Evolutionary conservation across 2,888 invertebrate species (phyloP), one percentile per base, ranked within the genome.

Genomic region (Ormyrus labotus): DNA sequence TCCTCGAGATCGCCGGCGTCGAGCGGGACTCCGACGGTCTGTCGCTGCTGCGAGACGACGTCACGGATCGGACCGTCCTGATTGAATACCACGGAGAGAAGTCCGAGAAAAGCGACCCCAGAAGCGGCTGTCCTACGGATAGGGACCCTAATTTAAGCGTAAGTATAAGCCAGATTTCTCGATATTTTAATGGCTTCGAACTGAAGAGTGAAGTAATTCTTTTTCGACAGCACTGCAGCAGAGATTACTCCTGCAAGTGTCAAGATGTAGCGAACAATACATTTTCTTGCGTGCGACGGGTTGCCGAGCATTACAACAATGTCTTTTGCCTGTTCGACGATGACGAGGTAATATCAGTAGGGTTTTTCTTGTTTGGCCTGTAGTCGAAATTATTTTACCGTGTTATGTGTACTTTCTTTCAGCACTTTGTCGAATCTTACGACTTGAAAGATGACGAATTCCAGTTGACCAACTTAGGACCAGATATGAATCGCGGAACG

Each of bases 261-360:
- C 95, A 97, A 88, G 97, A 98, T 90, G 91, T 94, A 0, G 92
- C 90, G 85, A 98, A 98, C 89, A 98, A 98, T 88, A 96, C 97
- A 0, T 98, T 94, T 87, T 92, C 92, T 0, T 98, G 97, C 87
- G 87, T 97, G n/a, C 91, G 96, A 51, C 93, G 94, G 85, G 89
- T 96, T 68, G 92, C 93, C 0, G 86, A 91, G 0, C 84, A 89
- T 0, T 87, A 92, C 55, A 92, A 94, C 85, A 92, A 93, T 84
- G 93, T 96, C 84, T 94, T 93, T 87, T 96, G 95, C 87, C 85
- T 91, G 69, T 95, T 95, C 85, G 89, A 91, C 34, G 94, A 95
- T 83, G 83, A 91, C 82, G 83, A 34, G 34, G 34, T 34, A 34
- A 34, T 34, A 34, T 2, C 34, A 34, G 34, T 34, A 34, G 34